Conservation (phyloP, 2,888 invertebrate genomes). For the Hyppa rectilinea region DNA sequence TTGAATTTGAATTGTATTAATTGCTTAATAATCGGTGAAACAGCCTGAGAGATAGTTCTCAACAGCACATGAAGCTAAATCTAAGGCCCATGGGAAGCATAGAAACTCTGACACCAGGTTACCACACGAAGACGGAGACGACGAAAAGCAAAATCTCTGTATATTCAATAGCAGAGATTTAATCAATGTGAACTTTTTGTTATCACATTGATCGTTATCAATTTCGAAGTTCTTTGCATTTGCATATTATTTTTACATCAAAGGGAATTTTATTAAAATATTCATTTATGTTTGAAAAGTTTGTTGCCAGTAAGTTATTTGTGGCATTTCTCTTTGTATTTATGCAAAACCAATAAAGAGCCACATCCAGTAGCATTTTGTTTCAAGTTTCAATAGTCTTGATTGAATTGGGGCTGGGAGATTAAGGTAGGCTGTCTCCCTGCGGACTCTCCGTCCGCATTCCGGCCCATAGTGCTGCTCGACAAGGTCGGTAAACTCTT, state of each 20-base stretch:
- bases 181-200: not conserved
- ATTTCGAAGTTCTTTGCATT: conserved; percentile 25
- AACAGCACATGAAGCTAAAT: too few relatives aligned
- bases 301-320: conserved; percentile 7
- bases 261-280: conserved; percentile 26
- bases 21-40: too few relatives aligned
- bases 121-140: too few relatives aligned
- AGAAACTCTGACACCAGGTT: too few relatives aligned
- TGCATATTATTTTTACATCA: conserved; percentile 27
- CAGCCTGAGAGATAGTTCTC: too few relatives aligned
- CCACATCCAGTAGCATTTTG: not conserved
- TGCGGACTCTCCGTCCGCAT: too few relatives aligned
- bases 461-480: too few relatives aligned
- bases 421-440: too few relatives aligned
- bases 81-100: too few relatives aligned
- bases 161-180: not conserved
- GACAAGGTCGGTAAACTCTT: too few relatives aligned
- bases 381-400: not conserved
- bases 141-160: too few relatives aligned
- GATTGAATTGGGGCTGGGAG: not conserved
- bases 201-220: conserved; percentile 37
- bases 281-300: conserved; percentile 12
- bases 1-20: too few relatives aligned
- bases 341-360: not conserved
- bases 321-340: conserved; percentile 6